These are phyloP conservation scores for Vireo altiloquus DNA, from an alignment of 2,113 vertebrate species.

Conservation along the genomic window DNA sequence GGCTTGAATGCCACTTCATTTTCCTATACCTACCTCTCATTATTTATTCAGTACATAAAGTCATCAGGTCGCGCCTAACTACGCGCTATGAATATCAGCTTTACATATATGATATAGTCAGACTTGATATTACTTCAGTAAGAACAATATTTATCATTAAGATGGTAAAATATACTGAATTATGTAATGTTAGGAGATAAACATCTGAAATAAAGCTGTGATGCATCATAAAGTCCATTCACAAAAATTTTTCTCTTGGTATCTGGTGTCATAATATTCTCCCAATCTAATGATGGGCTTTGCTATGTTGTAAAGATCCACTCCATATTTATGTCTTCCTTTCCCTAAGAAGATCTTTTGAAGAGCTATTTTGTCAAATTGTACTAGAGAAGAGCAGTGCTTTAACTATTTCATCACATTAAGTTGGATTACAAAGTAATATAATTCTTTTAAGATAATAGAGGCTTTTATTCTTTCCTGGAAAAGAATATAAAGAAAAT, in stretches of 20 bases:
- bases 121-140: neutral
- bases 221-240: neutral
- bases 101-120: neutral
- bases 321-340: neutral
- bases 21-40: neutral
- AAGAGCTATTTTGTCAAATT: constrained; percentile 14
- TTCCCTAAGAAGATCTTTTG: neutral
- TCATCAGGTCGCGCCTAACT: neutral
- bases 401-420: constrained; percentile 46
- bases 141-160: neutral
- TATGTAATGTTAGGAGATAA: neutral
- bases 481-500: constrained; percentile 36
- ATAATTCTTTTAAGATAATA: constrained; percentile 33
- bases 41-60: neutral
- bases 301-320: neutral
- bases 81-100: neutral
- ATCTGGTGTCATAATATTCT: neutral
- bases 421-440: constrained; percentile 19
- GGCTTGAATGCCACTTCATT: neutral
- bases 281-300: neutral
- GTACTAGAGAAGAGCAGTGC: neutral
- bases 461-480: constrained; percentile 12
- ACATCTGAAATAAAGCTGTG: neutral
- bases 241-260: neutral
- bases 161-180: neutral